phyloP scores from a whole-genome alignment of 2,888 invertebrate genomes.

The Phyllotreta cruciferae region DNA sequence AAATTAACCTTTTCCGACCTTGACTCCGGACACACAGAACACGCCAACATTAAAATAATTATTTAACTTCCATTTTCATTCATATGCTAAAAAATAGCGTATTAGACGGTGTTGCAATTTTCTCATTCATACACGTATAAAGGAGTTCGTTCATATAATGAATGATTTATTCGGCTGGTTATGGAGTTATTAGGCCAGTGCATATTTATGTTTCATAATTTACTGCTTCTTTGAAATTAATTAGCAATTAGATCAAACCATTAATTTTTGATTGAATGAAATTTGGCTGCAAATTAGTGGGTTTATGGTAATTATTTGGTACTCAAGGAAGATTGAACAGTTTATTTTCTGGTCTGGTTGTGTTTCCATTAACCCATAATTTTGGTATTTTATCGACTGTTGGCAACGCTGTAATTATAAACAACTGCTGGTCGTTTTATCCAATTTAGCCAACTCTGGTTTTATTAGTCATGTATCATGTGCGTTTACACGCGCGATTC shows the following conservation, averaged over 20 bases:
- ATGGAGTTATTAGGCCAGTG: no score
- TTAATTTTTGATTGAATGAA: no score
- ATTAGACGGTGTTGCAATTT: slow-evolving; percentile 18
- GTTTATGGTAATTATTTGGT: no score
- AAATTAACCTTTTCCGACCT: slow-evolving; percentile 40
- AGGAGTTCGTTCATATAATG: neutral
- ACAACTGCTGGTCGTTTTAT: slow-evolving; percentile 32
- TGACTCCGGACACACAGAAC: slow-evolving; percentile 29
- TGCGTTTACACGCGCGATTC: slow-evolving; percentile 31
- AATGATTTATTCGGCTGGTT: neutral
- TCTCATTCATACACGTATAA: slow-evolving; percentile 4
- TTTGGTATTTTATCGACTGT: slow-evolving; percentile 1
- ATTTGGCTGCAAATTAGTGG: no score
- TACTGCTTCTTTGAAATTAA: no score
- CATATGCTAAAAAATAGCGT: slow-evolving; percentile 31
- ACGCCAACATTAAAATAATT: slow-evolving; percentile 38
- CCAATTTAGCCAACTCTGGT: slow-evolving; percentile 32
- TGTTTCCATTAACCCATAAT: neutral
- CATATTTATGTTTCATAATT: no score
- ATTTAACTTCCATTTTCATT: slow-evolving; percentile 38
- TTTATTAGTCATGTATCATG: slow-evolving; percentile 34
- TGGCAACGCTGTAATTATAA: slow-evolving; percentile 30
- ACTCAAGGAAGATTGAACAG: no score
- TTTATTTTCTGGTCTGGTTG: no score
- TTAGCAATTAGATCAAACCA: no score